These are phyloP conservation scores for Dasysyrphus tricinctus DNA, from an alignment of 2,888 invertebrate genomes.

Conservation along the genomic window DNA sequence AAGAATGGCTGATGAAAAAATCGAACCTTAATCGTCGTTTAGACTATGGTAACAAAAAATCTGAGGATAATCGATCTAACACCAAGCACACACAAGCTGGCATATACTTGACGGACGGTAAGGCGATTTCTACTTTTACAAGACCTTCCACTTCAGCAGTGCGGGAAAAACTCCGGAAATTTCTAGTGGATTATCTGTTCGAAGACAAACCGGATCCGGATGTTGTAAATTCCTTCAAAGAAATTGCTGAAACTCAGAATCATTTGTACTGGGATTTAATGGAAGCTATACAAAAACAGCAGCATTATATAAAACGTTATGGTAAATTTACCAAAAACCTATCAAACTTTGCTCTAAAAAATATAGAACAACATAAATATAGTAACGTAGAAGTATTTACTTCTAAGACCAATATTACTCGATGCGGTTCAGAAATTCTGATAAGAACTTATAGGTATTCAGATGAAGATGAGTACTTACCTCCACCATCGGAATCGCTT, in stretches of 20 bases:
- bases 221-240: constrained; percentile 15
- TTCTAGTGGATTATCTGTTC: constrained; percentile 18
- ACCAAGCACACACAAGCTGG: neutral
- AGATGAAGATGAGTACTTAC: constrained; percentile 32
- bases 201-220: constrained; percentile 5
- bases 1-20: constrained; percentile 9
- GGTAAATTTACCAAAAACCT: constrained; percentile 29
- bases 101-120: neutral
- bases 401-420: constrained; percentile 44
- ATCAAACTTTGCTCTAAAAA: neutral
- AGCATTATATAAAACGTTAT: constrained; percentile 28
- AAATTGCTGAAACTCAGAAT: constrained; percentile 33
- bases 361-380: neutral
- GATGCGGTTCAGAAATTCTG: constrained; percentile 11
- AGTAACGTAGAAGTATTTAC: constrained; percentile 26
- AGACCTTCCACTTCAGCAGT: neutral
- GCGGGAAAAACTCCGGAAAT: constrained; percentile 36
- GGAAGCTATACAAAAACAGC: constrained; percentile 38
- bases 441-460: constrained; percentile 61
- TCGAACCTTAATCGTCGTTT: constrained; percentile 45
- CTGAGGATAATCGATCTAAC: constrained; percentile 33
- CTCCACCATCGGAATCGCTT: constrained; percentile 51
- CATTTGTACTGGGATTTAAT: constrained; percentile 54
- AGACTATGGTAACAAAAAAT: constrained; percentile 49
- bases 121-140: neutral